Percentiles rank a stretch among this genome's conserved stretches.
Conservation (phyloP, 2,888 invertebrate species). For the Crossocerus cetratus region DNA sequence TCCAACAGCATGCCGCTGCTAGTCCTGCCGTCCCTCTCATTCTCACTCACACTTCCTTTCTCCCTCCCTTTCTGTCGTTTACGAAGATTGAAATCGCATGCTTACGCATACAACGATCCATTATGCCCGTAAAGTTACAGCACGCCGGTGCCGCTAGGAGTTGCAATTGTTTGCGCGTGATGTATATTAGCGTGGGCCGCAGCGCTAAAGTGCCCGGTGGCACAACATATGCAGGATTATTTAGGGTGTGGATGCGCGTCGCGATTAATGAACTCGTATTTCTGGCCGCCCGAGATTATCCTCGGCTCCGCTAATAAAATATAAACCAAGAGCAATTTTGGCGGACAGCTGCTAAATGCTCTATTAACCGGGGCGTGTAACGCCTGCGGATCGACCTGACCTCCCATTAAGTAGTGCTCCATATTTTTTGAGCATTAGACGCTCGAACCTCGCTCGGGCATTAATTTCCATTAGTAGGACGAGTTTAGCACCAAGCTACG, state of each 20-base stretch:
- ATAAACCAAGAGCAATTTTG: slow-evolving; percentile 37
- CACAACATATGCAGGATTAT: slow-evolving; percentile 48
- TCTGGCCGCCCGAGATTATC: slow-evolving; percentile 30
- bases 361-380: background rate
- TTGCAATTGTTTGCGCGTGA: slow-evolving; percentile 37
- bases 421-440: too few relatives aligned
- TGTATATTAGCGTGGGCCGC: slow-evolving; percentile 45
- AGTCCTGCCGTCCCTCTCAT: too few relatives aligned
- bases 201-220: slow-evolving; percentile 37
- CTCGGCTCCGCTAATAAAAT: slow-evolving; percentile 27
- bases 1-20: background rate
- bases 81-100: slow-evolving; percentile 27
- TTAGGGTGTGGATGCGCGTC: slow-evolving; percentile 43
- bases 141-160: slow-evolving; percentile 10
- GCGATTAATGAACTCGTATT: slow-evolving; percentile 49
- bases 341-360: slow-evolving; percentile 22
- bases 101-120: slow-evolving; percentile 19
- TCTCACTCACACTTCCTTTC: background rate
- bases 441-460: too few relatives aligned
- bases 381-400: background rate
- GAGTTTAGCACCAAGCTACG: too few relatives aligned
- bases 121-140: slow-evolving; percentile 29
- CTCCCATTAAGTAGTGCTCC: background rate
- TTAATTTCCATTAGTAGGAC: too few relatives aligned
- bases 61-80: slow-evolving; percentile 1